Evolutionary conservation across 2,888 invertebrate species (phyloP).

Genomic region (Hirtodrosophila alboralis): DNA sequence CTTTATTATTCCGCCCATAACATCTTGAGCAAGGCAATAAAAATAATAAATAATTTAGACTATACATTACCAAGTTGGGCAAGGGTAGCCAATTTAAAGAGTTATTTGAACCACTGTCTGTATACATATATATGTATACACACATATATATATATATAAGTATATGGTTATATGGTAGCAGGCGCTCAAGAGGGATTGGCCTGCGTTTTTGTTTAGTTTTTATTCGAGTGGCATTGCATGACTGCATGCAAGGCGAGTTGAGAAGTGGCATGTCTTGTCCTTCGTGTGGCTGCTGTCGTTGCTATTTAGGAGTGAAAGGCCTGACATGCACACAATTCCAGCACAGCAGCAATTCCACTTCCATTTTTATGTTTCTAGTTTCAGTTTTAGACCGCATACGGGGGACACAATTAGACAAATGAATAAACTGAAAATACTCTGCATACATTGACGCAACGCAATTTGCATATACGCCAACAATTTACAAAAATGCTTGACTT

Average conservation of each 20-base stretch:
- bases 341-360: slow-evolving; percentile 21
- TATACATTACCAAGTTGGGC: slow-evolving; percentile 9
- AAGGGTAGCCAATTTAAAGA: not conserved
- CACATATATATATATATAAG: too few species aligned
- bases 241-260: slow-evolving; percentile 70
- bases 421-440: slow-evolving; percentile 52
- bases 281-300: slow-evolving; percentile 54
- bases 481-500: slow-evolving; percentile 1
- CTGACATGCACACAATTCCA: slow-evolving; percentile 61
- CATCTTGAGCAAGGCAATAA: not conserved
- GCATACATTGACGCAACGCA: slow-evolving; percentile 20
- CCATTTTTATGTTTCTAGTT: slow-evolving; percentile 24
- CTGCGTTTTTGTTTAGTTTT: slow-evolving; percentile 56
- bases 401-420: slow-evolving; percentile 73
- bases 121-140: too few species aligned
- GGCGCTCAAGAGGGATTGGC: slow-evolving; percentile 46
- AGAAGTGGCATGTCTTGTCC: slow-evolving; percentile 57
- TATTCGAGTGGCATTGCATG: slow-evolving; percentile 72
- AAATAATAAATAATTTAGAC: slow-evolving; percentile 26
- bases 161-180: slow-evolving; percentile 2
- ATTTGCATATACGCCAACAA: slow-evolving; percentile 52
- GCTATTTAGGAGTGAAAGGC: slow-evolving; percentile 61
- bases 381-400: slow-evolving; percentile 17
- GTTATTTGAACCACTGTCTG: slow-evolving; percentile 36
- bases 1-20: slow-evolving; percentile 14